Percentiles rank a stretch among this genome's conserved stretches.
Conservation (phyloP, 2,888 invertebrate genomes). For the Cataglyphis albicans region DNA sequence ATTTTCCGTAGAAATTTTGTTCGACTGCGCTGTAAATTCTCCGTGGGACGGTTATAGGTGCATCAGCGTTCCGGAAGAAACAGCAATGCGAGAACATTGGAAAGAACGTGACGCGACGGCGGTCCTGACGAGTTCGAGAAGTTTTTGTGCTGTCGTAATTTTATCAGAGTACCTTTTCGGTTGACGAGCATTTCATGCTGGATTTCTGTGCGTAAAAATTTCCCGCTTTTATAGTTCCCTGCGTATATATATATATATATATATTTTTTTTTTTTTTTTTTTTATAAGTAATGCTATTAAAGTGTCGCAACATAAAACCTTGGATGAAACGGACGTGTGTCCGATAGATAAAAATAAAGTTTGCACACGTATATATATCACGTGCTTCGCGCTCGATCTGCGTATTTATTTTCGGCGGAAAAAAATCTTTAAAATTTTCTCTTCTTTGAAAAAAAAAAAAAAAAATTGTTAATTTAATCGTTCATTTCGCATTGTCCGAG, state of each 20-base stretch:
- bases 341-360: background rate
- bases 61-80: slow-evolving; percentile 19
- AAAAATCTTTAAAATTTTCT: background rate
- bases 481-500: slow-evolving; percentile 13
- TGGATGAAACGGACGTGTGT: background rate
- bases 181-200: slow-evolving; percentile 18
- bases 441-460: background rate
- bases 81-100: slow-evolving; percentile 16
- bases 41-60: slow-evolving; percentile 12
- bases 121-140: slow-evolving; percentile 40
- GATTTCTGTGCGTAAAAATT: slow-evolving; percentile 28
- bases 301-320: background rate
- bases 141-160: slow-evolving; percentile 36
- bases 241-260: background rate
- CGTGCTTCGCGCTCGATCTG: background rate
- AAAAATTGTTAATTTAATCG: background rate
- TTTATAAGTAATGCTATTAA: background rate
- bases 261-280: background rate
- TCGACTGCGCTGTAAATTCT: slow-evolving; percentile 32
- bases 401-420: background rate
- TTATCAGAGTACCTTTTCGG: slow-evolving; percentile 13
- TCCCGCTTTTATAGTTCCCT: background rate
- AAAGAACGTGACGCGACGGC: background rate
- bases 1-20: slow-evolving; percentile 46
- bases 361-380: background rate